Percentiles rank a stretch among this genome's conserved stretches.
Evolutionary conservation across 2,113 vertebrate genomes (phyloP).

Genomic region (Sinocyclocheilus anshuiensis): DNA sequence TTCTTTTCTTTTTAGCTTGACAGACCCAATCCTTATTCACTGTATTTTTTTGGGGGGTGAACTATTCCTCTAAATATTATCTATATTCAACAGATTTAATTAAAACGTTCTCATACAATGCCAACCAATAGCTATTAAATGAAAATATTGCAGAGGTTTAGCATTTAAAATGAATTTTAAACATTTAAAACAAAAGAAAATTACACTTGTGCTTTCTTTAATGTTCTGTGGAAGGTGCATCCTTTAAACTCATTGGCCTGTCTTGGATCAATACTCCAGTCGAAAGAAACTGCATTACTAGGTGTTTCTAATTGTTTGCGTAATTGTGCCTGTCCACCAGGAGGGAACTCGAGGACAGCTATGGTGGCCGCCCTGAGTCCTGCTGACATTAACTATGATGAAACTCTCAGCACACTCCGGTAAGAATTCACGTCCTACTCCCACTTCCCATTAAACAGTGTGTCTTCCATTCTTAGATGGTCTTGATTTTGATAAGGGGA

Average conservation of each 20-base stretch:
- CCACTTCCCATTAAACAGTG: neutral
- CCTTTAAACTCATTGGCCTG: neutral
- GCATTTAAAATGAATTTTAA: neutral
- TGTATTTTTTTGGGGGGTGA: neutral
- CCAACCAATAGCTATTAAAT: neutral
- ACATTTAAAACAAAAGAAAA: neutral
- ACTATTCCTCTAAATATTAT: neutral
- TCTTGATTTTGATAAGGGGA: neutral
- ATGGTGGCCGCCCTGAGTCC: conserved; percentile 99
- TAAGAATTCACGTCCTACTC: conserved; percentile 63
- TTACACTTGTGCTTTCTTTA: neutral
- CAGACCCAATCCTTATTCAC: neutral
- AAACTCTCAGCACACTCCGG: conserved; percentile 98
- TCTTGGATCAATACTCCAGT: neutral
- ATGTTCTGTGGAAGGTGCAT: neutral
- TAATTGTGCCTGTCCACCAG: conserved; percentile 54
- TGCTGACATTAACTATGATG: conserved; percentile 98
- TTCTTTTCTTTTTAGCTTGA: too few species aligned
- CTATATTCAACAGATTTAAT: neutral
- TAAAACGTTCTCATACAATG: neutral
- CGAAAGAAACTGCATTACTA: neutral
- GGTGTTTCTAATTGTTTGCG: neutral
- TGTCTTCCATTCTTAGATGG: neutral
- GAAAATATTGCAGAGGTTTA: neutral
- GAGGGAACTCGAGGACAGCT: conserved; percentile 95